Base-by-base conservation (phyloP, 2,888 invertebrate species). In the Thalpophila matura region DNA sequence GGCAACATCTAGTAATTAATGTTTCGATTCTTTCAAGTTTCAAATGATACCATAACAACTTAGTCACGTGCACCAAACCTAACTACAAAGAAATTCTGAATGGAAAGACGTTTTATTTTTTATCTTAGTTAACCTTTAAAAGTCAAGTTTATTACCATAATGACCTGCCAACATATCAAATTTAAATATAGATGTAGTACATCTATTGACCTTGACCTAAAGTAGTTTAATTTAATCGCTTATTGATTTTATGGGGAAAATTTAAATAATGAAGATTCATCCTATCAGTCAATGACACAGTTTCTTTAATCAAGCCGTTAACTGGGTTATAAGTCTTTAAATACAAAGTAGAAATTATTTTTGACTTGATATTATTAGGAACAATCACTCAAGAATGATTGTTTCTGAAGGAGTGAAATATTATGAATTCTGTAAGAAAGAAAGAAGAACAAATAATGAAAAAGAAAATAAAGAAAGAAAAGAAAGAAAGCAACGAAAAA, bases 181-280 rank as follows among this genome's bases (percentile, higher is more conserved):
- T 9, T 42, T 18, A 22, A 43, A 46, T 0, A 33, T 3, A 27
- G 22, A 0, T 18, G 4, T 14, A 18, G 2, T 5, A 18, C 18
- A 33, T n/a, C 18, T 0, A 40, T 46, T 45, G 12, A 55, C 4
- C 22, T 22, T 33, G 9, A 27, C 45, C 14, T 16, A 4, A 22
- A 22, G 55, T 14, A 12, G 46, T 55, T 33, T 0, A 33, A 40
- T 62, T 24, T 22, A n/a, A 46, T 40, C n/a, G n/a, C 9, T 22
- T 31, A 18, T 37, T 43, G 24, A 45, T 12, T n/a, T 1, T 4
- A 1, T 24, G 1, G 16, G 26, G 14, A 26, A 33, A 1, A 22
- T 33, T 24, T n/a, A 3, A 40, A 16, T 18, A 33, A 22, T 51
- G 7, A 3, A 27, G 6, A 16, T 1, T 3, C 3, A 10, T 16